These are phyloP conservation scores for Artemia franciscana DNA, from an alignment of 1,140 invertebrate genomes.

Conservation along the genomic window DNA sequence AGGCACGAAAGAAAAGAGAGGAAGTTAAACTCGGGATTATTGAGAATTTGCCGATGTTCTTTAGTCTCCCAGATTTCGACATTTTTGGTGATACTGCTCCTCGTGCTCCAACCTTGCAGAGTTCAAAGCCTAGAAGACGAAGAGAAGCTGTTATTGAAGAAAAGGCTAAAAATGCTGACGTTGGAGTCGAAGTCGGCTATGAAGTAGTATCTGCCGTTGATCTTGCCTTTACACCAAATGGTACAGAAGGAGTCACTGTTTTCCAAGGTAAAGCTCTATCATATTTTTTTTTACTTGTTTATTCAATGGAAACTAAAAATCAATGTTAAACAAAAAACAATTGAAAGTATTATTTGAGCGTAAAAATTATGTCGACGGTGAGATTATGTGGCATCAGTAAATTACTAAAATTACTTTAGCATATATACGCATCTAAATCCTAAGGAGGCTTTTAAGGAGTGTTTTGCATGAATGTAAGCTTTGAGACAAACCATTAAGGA, in stretches of 20 bases:
- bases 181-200: slow-evolving; percentile 61
- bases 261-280: slow-evolving; percentile 10
- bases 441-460: too few relatives aligned
- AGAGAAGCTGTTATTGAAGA: neutral
- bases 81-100: slow-evolving; percentile 32
- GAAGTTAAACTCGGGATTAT: neutral
- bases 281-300: too few relatives aligned
- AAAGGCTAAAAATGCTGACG: slow-evolving; percentile 34
- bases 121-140: slow-evolving; percentile 25
- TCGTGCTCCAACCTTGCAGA: slow-evolving; percentile 33
- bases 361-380: too few relatives aligned
- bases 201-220: slow-evolving; percentile 80
- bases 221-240: slow-evolving; percentile 63
- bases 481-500: too few relatives aligned
- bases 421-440: too few relatives aligned
- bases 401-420: too few relatives aligned
- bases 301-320: too few relatives aligned
- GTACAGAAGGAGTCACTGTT: slow-evolving; percentile 42
- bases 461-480: too few relatives aligned
- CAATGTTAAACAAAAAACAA: too few relatives aligned
- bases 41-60: neutral
- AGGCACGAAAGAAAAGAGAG: slow-evolving; percentile 7
- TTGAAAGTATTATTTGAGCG: too few relatives aligned
- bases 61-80: slow-evolving; percentile 13
- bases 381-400: too few relatives aligned